A percentile compares a stretch with the other conserved stretches of the same genome.
Evolutionary conservation across 2,888 invertebrate genomes (phyloP).

Genomic region (Orthonevra nobilis): DNA sequence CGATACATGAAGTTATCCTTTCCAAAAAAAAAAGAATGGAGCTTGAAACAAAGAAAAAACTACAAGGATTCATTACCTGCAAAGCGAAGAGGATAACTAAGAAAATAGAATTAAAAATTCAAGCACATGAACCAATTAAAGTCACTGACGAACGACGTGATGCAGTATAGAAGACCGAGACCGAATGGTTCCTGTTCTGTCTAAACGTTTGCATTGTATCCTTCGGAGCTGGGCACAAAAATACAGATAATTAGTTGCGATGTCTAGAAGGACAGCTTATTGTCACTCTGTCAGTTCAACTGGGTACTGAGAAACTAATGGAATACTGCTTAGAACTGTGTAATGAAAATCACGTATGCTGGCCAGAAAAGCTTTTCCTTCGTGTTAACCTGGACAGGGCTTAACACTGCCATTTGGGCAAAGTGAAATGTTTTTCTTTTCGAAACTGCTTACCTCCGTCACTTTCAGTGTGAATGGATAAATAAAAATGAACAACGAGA

Average conservation of each 20-base stretch:
- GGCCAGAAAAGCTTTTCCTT: constrained; percentile 5
- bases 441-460: constrained; percentile 54
- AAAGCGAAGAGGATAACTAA: constrained; percentile 24
- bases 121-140: constrained; percentile 68
- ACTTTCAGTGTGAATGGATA: constrained; percentile 59
- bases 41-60: constrained; percentile 12
- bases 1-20: too few relatives aligned
- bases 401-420: constrained; percentile 11
- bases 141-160: constrained; percentile 48
- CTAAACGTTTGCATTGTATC: not conserved
- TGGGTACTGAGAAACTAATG: constrained; percentile 38
- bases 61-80: constrained; percentile 11
- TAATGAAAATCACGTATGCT: constrained; percentile 59
- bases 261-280: constrained; percentile 65
- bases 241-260: constrained; percentile 67
- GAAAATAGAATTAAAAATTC: constrained; percentile 68
- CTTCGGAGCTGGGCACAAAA: constrained; percentile 29
- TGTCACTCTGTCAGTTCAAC: constrained; percentile 53
- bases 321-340: constrained; percentile 30
- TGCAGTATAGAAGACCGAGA: constrained; percentile 13
- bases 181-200: constrained; percentile 11
- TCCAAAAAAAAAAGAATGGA: too few relatives aligned
- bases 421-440: constrained; percentile 42
- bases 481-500: constrained; percentile 48
- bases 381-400: constrained; percentile 17